These are phyloP conservation scores for Cremastobaeus sp. DNA, from an alignment of 2,888 invertebrate genomes.

Conservation along the genomic window DNA sequence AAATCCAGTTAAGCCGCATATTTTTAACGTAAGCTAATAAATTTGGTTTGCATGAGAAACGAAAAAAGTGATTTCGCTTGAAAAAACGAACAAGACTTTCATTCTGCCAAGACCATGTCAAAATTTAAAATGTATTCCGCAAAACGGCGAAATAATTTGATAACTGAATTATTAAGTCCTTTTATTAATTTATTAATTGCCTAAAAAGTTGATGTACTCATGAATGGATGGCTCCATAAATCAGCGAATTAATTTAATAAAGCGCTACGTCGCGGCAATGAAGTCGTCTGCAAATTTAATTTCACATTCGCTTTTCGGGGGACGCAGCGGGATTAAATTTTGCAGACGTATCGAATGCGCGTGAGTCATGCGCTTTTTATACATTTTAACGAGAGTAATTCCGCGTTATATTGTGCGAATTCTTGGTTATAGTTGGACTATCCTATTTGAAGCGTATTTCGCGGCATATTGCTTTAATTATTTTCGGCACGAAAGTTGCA, in stretches of 20 bases:
- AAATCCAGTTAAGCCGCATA: constrained; percentile 5
- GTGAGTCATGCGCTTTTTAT: constrained; percentile 48
- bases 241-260: constrained; percentile 20
- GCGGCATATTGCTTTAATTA: constrained; percentile 23
- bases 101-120: constrained; percentile 13
- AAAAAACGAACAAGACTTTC: too few species aligned
- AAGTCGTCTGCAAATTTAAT: constrained; percentile 21
- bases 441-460: constrained; percentile 25
- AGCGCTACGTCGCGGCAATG: not conserved
- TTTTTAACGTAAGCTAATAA: constrained; percentile 19
- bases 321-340: constrained; percentile 16
- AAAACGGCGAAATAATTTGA: not conserved
- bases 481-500: constrained; percentile 31
- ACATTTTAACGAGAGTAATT: constrained; percentile 47
- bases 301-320: too few species aligned
- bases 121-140: constrained; percentile 13
- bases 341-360: constrained; percentile 25
- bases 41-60: not conserved
- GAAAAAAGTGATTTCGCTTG: too few species aligned
- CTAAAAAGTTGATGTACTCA: not conserved
- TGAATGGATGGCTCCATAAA: constrained; percentile 14
- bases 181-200: constrained; percentile 6
- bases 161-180: not conserved
- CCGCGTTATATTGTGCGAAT: constrained; percentile 16
- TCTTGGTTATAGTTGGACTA: constrained; percentile 16